A percentile compares a stretch with the other conserved stretches of the same genome.
Conservation (phyloP, 1,140 invertebrate genomes). For the Drosophila jambulina region DNA sequence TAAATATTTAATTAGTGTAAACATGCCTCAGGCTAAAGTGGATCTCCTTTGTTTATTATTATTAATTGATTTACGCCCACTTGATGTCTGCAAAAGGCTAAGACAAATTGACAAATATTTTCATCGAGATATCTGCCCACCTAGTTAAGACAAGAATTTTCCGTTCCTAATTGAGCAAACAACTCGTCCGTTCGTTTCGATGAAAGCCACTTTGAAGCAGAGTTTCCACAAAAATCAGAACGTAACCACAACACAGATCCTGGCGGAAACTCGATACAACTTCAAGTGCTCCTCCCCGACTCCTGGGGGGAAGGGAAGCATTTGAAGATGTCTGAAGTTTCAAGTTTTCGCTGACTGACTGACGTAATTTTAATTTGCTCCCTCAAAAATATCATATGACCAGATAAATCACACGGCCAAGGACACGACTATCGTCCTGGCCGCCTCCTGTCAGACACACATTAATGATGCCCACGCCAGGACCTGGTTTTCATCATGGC, state of each 20-base stretch:
- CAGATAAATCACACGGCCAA: constrained; percentile 61
- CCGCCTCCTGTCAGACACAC: constrained; percentile 16
- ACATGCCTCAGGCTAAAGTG: background rate
- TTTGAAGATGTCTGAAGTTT: constrained; percentile 59
- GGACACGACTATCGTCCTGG: constrained; percentile 29
- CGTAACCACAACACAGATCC: constrained; percentile 30
- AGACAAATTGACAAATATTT: constrained; percentile 5
- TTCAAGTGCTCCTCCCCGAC: constrained; percentile 30
- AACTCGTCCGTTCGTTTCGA: constrained; percentile 25
- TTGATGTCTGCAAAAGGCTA: background rate
- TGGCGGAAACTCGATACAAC: constrained; percentile 42
- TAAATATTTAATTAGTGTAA: constrained; percentile 18
- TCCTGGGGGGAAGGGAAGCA: background rate
- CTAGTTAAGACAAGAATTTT: constrained; percentile 8
- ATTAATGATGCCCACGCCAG: constrained; percentile 52
- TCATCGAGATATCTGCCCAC: background rate
- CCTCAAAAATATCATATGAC: constrained; percentile 59
- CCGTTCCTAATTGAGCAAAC: constrained; percentile 20
- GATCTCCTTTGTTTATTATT: background rate
- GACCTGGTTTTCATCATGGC: background rate
- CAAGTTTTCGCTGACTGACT: constrained; percentile 41
- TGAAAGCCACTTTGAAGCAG: constrained; percentile 24
- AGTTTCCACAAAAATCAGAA: constrained; percentile 36
- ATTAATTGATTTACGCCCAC: constrained; percentile 7
- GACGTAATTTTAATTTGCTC: constrained; percentile 60